Percentiles rank a stretch among this genome's conserved stretches.
Conservation (phyloP, 2,113 vertebrate genomes). For the Rhynchomys soricoides region DNA sequence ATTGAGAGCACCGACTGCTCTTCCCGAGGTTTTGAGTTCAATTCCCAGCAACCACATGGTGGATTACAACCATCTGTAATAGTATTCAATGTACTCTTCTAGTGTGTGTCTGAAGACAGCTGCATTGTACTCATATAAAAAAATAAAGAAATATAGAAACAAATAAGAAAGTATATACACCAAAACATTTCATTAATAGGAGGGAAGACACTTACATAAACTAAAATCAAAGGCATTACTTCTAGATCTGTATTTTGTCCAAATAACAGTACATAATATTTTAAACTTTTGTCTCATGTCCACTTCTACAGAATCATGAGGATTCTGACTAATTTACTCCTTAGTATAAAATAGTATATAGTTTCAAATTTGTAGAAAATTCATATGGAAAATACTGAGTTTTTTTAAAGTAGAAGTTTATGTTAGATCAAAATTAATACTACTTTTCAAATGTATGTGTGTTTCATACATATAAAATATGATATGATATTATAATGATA, state of each 20-base stretch:
- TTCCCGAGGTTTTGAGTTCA: no score
- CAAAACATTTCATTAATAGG: slow-evolving; percentile 16
- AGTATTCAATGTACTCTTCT: no score
- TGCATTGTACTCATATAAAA: no score
- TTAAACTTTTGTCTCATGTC: background rate
- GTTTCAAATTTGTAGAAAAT: slow-evolving; percentile 2
- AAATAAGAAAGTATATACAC: no score
- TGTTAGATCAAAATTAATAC: background rate
- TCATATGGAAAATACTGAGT: background rate
- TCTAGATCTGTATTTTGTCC: background rate
- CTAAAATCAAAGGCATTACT: slow-evolving; percentile 12
- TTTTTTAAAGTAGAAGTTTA: background rate
- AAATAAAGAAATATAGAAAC: no score
- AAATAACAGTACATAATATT: background rate
- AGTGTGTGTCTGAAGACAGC: no score
- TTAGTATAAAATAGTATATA: background rate
- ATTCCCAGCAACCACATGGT: no score
- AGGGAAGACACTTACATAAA: background rate
- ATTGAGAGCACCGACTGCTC: no score
- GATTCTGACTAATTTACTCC: background rate
- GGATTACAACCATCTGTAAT: no score
- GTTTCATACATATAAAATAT: background rate
- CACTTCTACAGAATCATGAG: background rate
- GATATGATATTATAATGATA: background rate
- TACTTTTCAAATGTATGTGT: background rate